Conservation (phyloP, 2,797 vertebrate species). For the Emydoidea blandingii region DNA sequence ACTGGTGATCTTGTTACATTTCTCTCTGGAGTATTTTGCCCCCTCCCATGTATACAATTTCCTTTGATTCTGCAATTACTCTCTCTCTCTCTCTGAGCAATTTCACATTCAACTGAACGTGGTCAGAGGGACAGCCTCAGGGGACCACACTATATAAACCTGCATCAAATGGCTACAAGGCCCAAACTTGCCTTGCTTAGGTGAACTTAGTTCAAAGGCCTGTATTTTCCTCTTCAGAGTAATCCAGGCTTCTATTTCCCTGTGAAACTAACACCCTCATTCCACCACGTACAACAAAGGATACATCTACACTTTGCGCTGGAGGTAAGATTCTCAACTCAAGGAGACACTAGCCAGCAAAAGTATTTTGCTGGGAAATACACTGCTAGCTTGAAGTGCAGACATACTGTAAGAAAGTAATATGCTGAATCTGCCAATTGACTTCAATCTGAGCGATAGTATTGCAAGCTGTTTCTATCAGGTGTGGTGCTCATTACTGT, state of each 20-base stretch:
- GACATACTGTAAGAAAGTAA: background rate
- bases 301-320: background rate
- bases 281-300: background rate
- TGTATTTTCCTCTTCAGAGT: background rate
- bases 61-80: conserved; percentile 19
- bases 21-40: background rate
- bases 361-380: background rate
- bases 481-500: background rate
- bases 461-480: background rate
- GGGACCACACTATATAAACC: background rate
- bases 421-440: rapidly evolving
- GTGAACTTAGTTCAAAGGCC: background rate
- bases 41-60: background rate
- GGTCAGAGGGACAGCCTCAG: background rate
- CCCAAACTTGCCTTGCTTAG: background rate
- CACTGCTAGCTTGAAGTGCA: background rate
- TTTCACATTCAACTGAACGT: background rate
- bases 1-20: conserved; percentile 16
- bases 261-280: conserved; percentile 11
- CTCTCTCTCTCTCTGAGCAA: background rate
- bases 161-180: background rate
- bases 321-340: background rate
- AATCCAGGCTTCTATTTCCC: background rate
- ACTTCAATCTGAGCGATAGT: background rate
- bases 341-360: background rate